phyloP scores from a whole-genome alignment of 2,888 invertebrate species.

The Molorchus minor region DNA sequence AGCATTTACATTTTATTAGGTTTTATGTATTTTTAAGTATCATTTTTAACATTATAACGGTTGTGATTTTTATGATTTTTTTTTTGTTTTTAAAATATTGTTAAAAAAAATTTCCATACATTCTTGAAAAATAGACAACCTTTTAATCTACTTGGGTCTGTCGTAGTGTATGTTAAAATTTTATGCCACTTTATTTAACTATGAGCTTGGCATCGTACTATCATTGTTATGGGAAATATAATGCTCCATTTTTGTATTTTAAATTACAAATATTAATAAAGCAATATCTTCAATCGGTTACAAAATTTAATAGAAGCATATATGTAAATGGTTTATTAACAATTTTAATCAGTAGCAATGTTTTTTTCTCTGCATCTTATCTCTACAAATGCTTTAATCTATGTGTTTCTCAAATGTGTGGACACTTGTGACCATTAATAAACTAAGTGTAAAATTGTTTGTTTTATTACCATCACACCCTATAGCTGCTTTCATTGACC shows the following conservation, averaged over 20 bases:
- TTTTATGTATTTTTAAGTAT: too few species aligned
- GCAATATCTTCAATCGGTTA: background rate
- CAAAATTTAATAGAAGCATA: background rate
- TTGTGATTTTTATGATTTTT: too few species aligned
- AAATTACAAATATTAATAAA: conserved; percentile 3
- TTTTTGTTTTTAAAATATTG: background rate
- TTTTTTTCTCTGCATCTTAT: background rate
- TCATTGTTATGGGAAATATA: conserved; percentile 9
- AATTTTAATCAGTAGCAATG: background rate
- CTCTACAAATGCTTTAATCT: conserved; percentile 16
- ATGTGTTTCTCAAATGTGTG: conserved; percentile 7
- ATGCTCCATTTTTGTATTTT: conserved; percentile 10
- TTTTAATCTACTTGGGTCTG: conserved; percentile 8
- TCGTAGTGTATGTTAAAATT: conserved; percentile 11
- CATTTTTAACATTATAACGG: too few species aligned
- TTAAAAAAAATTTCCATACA: background rate
- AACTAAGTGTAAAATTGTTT: too few species aligned
- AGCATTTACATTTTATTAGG: too few species aligned
- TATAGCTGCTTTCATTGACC: too few species aligned
- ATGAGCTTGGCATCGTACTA: conserved; percentile 15
- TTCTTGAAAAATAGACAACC: background rate
- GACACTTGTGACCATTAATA: conserved; percentile 17
- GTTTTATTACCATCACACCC: too few species aligned
- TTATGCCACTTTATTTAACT: conserved; percentile 12
- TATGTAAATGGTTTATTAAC: background rate